Conservation (phyloP, 2,888 invertebrate species). For the Myathropa florea region DNA sequence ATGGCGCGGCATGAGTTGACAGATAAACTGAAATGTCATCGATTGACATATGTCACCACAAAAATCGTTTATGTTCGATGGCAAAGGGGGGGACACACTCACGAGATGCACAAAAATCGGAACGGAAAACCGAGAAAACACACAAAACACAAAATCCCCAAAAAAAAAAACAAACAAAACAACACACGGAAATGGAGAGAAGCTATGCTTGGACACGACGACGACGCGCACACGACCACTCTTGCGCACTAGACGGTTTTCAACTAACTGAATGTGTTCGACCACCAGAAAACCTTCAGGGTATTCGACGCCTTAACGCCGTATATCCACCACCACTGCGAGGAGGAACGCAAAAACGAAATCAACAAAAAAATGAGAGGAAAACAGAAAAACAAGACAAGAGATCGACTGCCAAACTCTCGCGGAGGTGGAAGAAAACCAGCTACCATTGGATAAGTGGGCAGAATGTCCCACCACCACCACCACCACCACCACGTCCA, state of each 20-base stretch:
- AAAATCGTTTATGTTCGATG: background rate
- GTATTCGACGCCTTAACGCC: slow-evolving; percentile 76
- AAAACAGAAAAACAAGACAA: slow-evolving; percentile 33
- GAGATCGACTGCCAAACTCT: slow-evolving; percentile 9
- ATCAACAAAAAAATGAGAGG: background rate
- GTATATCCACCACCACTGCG: slow-evolving; percentile 8
- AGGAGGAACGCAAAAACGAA: slow-evolving; percentile 12
- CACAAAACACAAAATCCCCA: background rate
- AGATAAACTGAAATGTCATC: slow-evolving; percentile 5
- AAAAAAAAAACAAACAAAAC: slow-evolving; percentile 22
- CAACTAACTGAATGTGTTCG: slow-evolving; percentile 72
- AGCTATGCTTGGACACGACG: slow-evolving; percentile 65
- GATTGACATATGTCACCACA: slow-evolving; percentile 50
- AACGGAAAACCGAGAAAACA: slow-evolving; percentile 27
- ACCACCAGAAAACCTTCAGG: slow-evolving; percentile 78
- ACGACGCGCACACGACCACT: slow-evolving; percentile 73
- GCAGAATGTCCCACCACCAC: slow-evolving; percentile 57
- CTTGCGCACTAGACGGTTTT: slow-evolving; percentile 75
- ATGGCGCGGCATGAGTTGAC: background rate
- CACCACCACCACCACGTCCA: slow-evolving; percentile 35
- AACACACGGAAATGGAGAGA: slow-evolving; percentile 59
- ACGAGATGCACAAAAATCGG: background rate
- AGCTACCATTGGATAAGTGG: slow-evolving; percentile 68
- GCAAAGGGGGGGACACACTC: background rate
- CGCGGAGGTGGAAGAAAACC: slow-evolving; percentile 56